Conservation (phyloP, 2,113 vertebrate genomes). For the Muscicapa adusta region DNA sequence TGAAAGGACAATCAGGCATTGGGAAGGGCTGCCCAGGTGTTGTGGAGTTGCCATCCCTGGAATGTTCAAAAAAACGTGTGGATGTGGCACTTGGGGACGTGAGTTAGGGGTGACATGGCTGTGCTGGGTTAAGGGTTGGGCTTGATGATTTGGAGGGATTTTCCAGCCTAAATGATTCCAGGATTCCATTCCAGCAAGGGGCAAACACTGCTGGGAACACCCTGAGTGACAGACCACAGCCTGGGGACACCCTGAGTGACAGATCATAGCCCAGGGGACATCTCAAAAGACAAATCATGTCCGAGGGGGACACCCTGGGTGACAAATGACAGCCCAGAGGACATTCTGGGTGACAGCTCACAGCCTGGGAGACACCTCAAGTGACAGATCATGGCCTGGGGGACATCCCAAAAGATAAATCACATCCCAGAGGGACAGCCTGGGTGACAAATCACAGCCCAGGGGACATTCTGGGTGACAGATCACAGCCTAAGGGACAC, state of each 20-base stretch:
- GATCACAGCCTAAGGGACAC: neutral
- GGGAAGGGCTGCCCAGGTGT: neutral
- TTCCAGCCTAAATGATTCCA: neutral
- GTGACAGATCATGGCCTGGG: too few species aligned
- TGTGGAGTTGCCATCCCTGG: rapidly evolving
- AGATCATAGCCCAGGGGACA: neutral
- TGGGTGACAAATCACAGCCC: neutral
- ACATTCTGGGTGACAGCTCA: neutral
- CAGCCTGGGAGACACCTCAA: neutral
- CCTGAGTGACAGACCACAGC: neutral
- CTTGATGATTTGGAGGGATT: neutral
- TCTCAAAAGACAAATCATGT: neutral
- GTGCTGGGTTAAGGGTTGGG: neutral
- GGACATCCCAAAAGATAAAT: too few species aligned
- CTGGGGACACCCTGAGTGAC: rapidly evolving
- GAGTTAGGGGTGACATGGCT: neutral
- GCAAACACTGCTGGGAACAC: neutral
- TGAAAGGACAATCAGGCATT: rapidly evolving
- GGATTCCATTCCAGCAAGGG: rapidly evolving
- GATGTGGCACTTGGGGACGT: neutral
- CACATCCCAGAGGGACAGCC: neutral
- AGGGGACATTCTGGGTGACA: neutral
- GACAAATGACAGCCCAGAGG: neutral
- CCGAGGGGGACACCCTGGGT: rapidly evolving
- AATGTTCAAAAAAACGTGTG: rapidly evolving